A percentile compares a stretch with the other conserved stretches of the same genome.
These are phyloP conservation scores for Protonemura montana DNA, from an alignment of 2,888 invertebrate genomes.

Conservation along the genomic window DNA sequence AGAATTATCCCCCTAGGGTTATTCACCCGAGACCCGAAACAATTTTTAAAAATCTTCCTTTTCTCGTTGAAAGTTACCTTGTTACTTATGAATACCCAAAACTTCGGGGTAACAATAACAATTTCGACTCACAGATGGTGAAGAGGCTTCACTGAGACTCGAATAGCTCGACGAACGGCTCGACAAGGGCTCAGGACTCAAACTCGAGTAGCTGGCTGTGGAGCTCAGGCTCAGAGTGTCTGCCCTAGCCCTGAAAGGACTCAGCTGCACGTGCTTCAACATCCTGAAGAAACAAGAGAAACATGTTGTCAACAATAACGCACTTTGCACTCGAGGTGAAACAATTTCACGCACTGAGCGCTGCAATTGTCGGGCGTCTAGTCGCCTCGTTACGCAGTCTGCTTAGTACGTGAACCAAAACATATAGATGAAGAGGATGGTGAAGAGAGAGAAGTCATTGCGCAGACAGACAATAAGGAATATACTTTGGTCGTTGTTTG, in stretches of 20 bases:
- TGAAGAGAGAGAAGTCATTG: neutral
- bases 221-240: slow-evolving; percentile 85
- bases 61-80: too few species aligned
- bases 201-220: slow-evolving; percentile 70
- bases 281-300: slow-evolving; percentile 59
- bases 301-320: neutral
- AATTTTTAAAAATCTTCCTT: too few species aligned
- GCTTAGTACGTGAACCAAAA: neutral
- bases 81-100: too few species aligned
- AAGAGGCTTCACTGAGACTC: slow-evolving; percentile 63
- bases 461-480: neutral
- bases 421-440: neutral
- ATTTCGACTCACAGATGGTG: slow-evolving; percentile 60
- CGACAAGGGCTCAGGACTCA: slow-evolving; percentile 74
- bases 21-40: too few species aligned
- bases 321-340: neutral
- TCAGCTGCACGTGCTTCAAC: slow-evolving; percentile 92
- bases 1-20: too few species aligned
- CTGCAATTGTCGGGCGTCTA: neutral
- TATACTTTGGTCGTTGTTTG: neutral
- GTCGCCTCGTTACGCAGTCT: neutral
- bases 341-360: neutral
- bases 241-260: slow-evolving; percentile 79
- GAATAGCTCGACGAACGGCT: slow-evolving; percentile 74
- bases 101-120: too few species aligned